These are phyloP conservation scores for Osmerus eperlanus DNA, from an alignment of 2,113 vertebrate species.

Conservation along the genomic window DNA sequence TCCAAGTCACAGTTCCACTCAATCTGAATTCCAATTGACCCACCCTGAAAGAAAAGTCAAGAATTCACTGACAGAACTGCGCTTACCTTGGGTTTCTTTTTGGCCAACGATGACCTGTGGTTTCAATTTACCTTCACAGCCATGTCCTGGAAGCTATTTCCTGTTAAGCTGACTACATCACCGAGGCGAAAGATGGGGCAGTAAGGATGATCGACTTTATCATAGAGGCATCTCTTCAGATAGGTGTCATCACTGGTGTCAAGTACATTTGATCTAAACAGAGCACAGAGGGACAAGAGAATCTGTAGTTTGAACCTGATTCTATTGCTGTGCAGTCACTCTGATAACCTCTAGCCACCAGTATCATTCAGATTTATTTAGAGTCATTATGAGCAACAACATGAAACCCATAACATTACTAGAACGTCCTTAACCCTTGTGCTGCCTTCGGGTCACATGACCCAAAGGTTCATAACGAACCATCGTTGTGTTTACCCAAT, in stretches of 20 bases:
- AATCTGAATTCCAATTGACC: conserved; percentile 88
- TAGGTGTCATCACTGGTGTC: conserved; percentile 70
- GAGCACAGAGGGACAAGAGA: neutral
- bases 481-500: no score
- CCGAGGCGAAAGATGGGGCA: conserved; percentile 91
- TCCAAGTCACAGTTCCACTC: conserved; percentile 96
- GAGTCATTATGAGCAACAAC: no score
- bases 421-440: no score
- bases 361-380: no score
- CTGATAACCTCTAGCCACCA: no score
- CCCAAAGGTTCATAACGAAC: no score
- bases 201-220: conserved; percentile 73
- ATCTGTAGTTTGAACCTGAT: neutral
- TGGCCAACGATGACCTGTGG: neutral
- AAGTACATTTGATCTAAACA: conserved; percentile 81
- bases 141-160: conserved; percentile 82
- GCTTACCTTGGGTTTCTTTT: neutral
- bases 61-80: neutral
- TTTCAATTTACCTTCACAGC: conserved; percentile 74
- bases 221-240: conserved; percentile 83
- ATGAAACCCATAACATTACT: no score
- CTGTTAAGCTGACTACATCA: conserved; percentile 75
- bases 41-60: conserved; percentile 73
- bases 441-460: no score
- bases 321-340: neutral